Base-by-base conservation (phyloP, 1,140 invertebrate genomes). In the Cotesia glomerata region DNA sequence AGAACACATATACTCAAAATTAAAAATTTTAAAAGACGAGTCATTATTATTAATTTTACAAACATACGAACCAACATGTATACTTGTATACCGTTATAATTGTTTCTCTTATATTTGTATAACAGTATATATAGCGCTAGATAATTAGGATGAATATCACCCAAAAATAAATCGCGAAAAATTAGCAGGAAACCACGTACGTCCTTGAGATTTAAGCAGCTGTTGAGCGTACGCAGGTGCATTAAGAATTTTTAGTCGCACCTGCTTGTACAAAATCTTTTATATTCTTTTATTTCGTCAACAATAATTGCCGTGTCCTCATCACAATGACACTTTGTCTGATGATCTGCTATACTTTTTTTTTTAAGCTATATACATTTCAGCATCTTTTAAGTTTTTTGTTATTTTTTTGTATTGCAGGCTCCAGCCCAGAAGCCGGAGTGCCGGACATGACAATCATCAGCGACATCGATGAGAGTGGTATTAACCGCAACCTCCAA, bases 361-460 rank as follows among this genome's bases (percentile, higher is more conserved):
- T 35, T 49, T 13, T 5, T 8, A 1, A n/a, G 5, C 16, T 39
- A 32, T 45, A 65, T 18, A 62, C 45, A 62, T 39, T 26, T 39
- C 14, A 32, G 32, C 5, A 45, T 45, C 39, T 7, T 45, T 45
- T 45, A 9, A 45, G 11, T 45, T 45, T 45, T 45, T 26, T 26
- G 2, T 26, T 39, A 4, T 45, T 54, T 9, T 45, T 77, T 83
- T 81, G 76, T 85, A 78, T 90, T 90, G 39, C 85, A 91, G 90
- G 89, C 77, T 86, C 87, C 54, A 87, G 88, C 79, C 89, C 89
- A 39, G 90, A 90, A 74, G 85, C 88, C 77, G 93, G 94, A 64
- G 91, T 94, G 77, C 91, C 92, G 76, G 96, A 98, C 88, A 97
- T 98, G 95, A 98, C 96, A 45, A 89, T 94, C 75, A 96, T 98